These are phyloP conservation scores for Sebastes nivosus DNA, from an alignment of 2,797 vertebrate species.

Conservation along the genomic window DNA sequence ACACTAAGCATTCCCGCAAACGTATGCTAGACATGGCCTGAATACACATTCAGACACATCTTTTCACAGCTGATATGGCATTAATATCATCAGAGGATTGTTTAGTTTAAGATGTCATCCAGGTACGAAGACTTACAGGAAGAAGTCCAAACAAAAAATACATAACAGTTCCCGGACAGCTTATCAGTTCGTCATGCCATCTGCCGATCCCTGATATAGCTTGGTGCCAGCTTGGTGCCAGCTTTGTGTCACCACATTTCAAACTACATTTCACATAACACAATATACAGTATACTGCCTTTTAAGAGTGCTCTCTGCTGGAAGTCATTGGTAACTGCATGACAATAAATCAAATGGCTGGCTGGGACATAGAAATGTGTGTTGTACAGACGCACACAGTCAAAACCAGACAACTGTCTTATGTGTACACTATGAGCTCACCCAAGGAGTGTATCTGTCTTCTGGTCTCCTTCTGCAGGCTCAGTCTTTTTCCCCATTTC, in stretches of 20 bases:
- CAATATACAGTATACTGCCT: neutral
- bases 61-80: too few species aligned
- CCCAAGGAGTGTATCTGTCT: conserved; percentile 68
- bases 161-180: neutral
- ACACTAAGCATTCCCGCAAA: too few species aligned
- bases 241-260: neutral
- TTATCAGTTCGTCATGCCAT: neutral
- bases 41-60: too few species aligned
- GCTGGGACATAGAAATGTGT: neutral
- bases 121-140: neutral
- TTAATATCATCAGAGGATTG: neutral
- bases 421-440: conserved; percentile 29
- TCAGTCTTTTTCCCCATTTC: conserved; percentile 89
- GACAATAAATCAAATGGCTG: neutral
- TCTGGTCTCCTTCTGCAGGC: conserved; percentile 76
- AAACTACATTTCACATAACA: neutral
- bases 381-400: neutral
- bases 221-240: neutral
- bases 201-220: neutral
- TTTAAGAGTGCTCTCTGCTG: conserved; percentile 26
- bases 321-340: neutral
- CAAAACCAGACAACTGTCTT: neutral
- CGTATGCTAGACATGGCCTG: too few species aligned
- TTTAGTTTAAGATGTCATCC: neutral
- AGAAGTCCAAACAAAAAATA: neutral